Evolutionary conservation across 2,113 vertebrate species (phyloP).

Genomic region (Calyptomena viridis): DNA sequence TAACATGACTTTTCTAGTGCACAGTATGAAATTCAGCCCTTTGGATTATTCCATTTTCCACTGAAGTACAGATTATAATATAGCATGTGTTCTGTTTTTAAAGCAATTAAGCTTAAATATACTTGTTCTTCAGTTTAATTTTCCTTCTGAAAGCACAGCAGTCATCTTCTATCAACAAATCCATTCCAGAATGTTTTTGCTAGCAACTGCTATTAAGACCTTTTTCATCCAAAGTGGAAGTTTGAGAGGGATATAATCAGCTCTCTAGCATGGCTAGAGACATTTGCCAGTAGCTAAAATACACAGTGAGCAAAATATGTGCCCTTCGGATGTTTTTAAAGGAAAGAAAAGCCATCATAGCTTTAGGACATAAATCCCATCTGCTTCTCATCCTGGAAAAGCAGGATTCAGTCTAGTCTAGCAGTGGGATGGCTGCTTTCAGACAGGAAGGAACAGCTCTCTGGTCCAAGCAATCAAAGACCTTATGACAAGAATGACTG

Average conservation of each 20-base stretch:
- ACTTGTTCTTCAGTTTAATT: constrained; percentile 49
- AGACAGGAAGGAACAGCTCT: not conserved
- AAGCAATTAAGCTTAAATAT: constrained; percentile 62
- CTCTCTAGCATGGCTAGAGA: not conserved
- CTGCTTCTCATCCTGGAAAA: not conserved
- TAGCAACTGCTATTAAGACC: constrained; percentile 32
- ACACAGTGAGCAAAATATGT: not conserved
- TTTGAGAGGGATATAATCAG: constrained; percentile 12
- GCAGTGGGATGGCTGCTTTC: not conserved
- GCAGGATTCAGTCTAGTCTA: not conserved
- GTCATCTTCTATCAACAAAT: constrained; percentile 51
- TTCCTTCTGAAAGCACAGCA: constrained; percentile 57
- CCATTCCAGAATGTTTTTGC: constrained; percentile 54
- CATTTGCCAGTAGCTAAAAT: constrained; percentile 34
- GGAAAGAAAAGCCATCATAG: not conserved
- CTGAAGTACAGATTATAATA: constrained; percentile 1
- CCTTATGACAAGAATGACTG: not conserved
- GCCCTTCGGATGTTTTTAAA: not conserved
- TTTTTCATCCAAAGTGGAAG: constrained; percentile 1
- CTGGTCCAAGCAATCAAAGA: not conserved
- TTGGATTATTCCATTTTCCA: constrained; percentile 56
- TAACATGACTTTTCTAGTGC: not conserved
- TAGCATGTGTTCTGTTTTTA: constrained; percentile 43
- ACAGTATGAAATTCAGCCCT: not conserved
- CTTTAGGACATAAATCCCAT: not conserved